Conservation (phyloP, 2,113 vertebrate genomes). For the Nipponia nippon region DNA sequence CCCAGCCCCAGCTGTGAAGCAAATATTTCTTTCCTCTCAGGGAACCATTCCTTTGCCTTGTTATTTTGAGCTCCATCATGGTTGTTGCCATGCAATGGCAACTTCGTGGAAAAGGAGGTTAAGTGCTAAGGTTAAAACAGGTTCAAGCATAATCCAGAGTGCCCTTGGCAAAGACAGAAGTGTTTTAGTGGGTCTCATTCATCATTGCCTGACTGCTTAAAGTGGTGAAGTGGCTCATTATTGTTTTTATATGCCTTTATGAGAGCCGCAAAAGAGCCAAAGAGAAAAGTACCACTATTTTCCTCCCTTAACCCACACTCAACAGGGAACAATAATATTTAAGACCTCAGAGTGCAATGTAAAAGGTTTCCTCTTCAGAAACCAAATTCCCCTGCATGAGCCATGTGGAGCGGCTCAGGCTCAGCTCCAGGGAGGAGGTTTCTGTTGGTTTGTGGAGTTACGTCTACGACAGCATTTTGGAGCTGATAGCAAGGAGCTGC, state of each 20-base stretch:
- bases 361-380: neutral
- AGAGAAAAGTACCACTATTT: neutral
- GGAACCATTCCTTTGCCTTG: neutral
- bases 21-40: neutral
- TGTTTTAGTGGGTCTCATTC: constrained; percentile 27
- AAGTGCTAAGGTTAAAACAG: constrained; percentile 40
- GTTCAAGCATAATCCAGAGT: constrained; percentile 38
- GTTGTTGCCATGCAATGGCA: neutral
- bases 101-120: neutral
- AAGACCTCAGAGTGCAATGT: neutral
- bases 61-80: neutral
- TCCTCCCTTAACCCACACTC: neutral
- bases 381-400: neutral
- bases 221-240: constrained; percentile 28
- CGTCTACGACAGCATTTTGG: neutral
- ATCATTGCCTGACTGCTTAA: constrained; percentile 14
- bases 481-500: neutral
- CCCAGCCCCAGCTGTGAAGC: neutral
- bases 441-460: neutral
- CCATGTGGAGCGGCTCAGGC: rapidly evolving
- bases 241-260: constrained; percentile 16
- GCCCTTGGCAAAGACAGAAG: constrained; percentile 24
- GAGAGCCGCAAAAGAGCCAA: neutral
- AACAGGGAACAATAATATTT: neutral
- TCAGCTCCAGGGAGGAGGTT: neutral